These are phyloP conservation scores for Callaeas wilsoni DNA, from an alignment of 2,113 vertebrate species.

Conservation along the genomic window DNA sequence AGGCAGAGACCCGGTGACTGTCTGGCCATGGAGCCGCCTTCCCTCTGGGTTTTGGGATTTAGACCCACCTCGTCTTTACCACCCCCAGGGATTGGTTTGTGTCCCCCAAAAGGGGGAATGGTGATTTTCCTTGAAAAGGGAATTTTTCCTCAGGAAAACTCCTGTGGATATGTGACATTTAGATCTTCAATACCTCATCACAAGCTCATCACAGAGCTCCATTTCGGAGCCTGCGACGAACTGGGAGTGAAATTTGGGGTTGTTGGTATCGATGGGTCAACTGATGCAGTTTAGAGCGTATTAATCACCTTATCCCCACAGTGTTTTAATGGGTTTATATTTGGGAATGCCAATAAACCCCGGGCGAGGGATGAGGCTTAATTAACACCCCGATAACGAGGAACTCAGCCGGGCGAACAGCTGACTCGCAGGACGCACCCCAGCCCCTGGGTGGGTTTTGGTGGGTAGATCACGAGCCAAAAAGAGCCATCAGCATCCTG, in stretches of 20 bases:
- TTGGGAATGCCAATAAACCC: not conserved
- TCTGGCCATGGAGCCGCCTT: not conserved
- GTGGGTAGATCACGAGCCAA: fast-evolving
- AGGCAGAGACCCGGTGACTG: not conserved
- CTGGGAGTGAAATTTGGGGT: not conserved
- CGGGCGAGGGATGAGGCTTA: fast-evolving
- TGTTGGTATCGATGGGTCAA: not conserved
- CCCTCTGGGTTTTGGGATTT: not conserved
- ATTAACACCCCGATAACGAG: fast-evolving
- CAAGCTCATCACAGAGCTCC: fast-evolving
- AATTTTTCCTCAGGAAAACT: not conserved
- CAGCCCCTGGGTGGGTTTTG: fast-evolving
- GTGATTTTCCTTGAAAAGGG: not conserved
- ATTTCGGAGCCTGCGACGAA: fast-evolving
- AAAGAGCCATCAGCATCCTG: not conserved
- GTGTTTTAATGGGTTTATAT: fast-evolving
- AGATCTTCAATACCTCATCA: not conserved
- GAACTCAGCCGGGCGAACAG: fast-evolving
- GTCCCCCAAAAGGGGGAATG: not conserved
- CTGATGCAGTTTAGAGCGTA: fast-evolving
- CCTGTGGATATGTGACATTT: not conserved
- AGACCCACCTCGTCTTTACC: not conserved
- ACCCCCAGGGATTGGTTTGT: fast-evolving
- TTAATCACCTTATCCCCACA: not conserved
- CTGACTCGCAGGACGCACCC: fast-evolving